These are phyloP conservation scores for Lepidurus apus DNA, from an alignment of 1,140 invertebrate genomes.

Conservation along the genomic window DNA sequence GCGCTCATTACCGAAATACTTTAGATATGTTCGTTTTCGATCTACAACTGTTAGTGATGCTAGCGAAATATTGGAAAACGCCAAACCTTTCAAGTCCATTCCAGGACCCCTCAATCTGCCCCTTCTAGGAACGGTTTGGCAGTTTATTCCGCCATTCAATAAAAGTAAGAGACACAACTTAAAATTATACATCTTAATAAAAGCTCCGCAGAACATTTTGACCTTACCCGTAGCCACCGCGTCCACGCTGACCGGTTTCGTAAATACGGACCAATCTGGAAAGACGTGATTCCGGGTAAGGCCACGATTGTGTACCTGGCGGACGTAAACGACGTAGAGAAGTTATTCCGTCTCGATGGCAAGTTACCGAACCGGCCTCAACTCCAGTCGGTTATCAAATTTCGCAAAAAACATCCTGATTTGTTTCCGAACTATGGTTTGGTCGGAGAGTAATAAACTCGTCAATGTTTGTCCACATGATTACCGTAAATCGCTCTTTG, in stretches of 20 bases:
- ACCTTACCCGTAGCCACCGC: constrained; percentile 11
- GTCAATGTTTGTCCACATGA: not conserved
- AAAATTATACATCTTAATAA: no score
- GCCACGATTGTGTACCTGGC: not conserved
- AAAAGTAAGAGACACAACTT: not conserved
- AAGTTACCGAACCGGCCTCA: constrained; percentile 62
- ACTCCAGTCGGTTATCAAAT: constrained; percentile 31
- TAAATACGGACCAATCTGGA: constrained; percentile 26
- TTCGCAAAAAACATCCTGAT: constrained; percentile 27
- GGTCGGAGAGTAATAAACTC: constrained; percentile 5
- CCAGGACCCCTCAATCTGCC: constrained; percentile 42
- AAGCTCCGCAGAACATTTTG: constrained; percentile 20
- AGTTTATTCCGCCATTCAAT: constrained; percentile 38
- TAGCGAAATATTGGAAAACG: constrained; percentile 30
- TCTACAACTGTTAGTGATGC: not conserved
- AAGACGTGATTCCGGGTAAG: constrained; percentile 25
- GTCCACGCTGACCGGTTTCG: constrained; percentile 16
- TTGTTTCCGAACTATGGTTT: constrained; percentile 28
- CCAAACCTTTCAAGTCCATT: constrained; percentile 40
- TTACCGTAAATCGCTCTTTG: not conserved
- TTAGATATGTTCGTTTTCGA: not conserved
- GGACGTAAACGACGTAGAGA: constrained; percentile 23
- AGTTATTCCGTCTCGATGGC: constrained; percentile 54
- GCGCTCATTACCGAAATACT: not conserved
- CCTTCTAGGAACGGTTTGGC: constrained; percentile 41